Percentiles rank a stretch among this genome's conserved stretches.
Evolutionary conservation across 2,797 vertebrate genomes (phyloP).

Genomic region (Crypturellus tataupa): DNA sequence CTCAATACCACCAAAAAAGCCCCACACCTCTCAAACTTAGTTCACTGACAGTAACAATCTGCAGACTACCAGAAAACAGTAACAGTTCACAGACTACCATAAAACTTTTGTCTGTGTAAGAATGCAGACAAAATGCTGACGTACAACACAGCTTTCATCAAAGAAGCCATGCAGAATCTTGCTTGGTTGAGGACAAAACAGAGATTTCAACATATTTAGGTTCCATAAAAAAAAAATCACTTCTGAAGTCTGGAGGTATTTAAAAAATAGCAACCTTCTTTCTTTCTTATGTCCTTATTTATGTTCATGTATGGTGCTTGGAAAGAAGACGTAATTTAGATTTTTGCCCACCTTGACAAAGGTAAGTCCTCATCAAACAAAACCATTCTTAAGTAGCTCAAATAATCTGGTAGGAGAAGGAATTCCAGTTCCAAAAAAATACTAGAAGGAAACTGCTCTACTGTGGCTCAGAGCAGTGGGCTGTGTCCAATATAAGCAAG

Average conservation of each 20-base stretch:
- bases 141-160: not conserved
- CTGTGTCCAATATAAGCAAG: not conserved
- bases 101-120: not conserved
- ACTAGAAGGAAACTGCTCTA: not conserved
- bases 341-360: not conserved
- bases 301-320: fast-evolving
- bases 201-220: not conserved
- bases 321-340: not conserved
- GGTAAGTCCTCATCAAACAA: not conserved
- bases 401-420: fast-evolving
- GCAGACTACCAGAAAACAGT: not conserved
- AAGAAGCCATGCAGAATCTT: not conserved
- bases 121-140: not conserved
- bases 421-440: not conserved
- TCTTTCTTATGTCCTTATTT: not conserved
- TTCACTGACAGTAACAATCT: not conserved
- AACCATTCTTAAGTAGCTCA: not conserved
- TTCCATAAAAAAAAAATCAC: not conserved
- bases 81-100: no score
- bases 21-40: not conserved
- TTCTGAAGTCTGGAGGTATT: not conserved
- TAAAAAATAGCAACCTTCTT: not conserved
- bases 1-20: fast-evolving
- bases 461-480: not conserved
- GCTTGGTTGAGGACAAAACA: not conserved